Evolutionary conservation across 2,888 invertebrate species (phyloP).

Genomic region (Amiota minor): DNA sequence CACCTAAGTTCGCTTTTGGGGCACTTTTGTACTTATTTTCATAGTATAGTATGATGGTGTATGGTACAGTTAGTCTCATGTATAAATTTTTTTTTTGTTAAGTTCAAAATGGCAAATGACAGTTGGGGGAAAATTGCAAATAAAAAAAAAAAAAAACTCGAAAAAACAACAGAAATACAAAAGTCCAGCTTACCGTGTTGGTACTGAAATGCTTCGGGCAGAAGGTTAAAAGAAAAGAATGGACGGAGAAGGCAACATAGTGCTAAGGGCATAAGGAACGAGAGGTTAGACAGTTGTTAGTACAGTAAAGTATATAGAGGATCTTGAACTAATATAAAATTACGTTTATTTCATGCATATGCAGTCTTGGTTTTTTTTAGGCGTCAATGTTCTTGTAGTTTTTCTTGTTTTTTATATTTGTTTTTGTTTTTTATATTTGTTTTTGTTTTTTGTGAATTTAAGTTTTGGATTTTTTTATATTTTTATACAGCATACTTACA

Average conservation of each 20-base stretch:
- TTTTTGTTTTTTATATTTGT: conserved; percentile 25
- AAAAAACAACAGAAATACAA: too few species aligned
- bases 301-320: background rate
- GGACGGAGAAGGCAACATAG: too few species aligned
- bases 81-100: conserved; percentile 55
- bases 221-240: too few species aligned
- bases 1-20: too few species aligned
- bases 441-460: conserved; percentile 31
- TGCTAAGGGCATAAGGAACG: too few species aligned
- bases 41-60: too few species aligned
- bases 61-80: too few species aligned
- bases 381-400: background rate
- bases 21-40: too few species aligned
- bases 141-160: background rate
- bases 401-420: conserved; percentile 14
- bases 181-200: too few species aligned
- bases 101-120: conserved; percentile 66
- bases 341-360: conserved; percentile 23
- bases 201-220: too few species aligned
- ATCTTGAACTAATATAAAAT: conserved; percentile 18
- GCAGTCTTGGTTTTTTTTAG: conserved; percentile 15
- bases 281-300: too few species aligned
- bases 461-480: conserved; percentile 28
- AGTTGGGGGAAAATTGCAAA: conserved; percentile 47
- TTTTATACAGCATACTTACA: conserved; percentile 41